Conservation (phyloP, 2,888 invertebrate genomes). For the Conops quadrifasciatus region DNA sequence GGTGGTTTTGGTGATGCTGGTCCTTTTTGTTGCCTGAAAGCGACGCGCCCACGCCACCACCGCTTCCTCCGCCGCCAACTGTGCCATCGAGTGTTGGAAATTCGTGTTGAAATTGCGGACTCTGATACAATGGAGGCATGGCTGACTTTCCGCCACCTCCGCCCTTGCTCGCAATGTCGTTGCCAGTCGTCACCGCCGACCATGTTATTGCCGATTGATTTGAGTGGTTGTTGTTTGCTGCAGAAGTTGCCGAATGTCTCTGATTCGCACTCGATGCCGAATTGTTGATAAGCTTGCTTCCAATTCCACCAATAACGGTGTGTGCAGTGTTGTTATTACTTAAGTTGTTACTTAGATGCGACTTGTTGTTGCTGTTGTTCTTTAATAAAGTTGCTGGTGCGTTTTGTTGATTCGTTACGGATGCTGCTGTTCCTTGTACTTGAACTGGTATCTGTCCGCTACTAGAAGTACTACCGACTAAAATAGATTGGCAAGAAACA, state of each 20-base stretch:
- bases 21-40: slow-evolving; percentile 62
- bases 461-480: slow-evolving; percentile 31
- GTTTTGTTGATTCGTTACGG: slow-evolving; percentile 45
- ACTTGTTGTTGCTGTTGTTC: slow-evolving; percentile 46
- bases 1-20: slow-evolving; percentile 45
- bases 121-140: slow-evolving; percentile 77
- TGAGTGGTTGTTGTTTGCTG: slow-evolving; percentile 49
- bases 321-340: slow-evolving; percentile 45
- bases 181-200: slow-evolving; percentile 70
- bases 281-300: slow-evolving; percentile 51
- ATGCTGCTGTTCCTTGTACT: slow-evolving; percentile 48
- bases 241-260: slow-evolving; percentile 45
- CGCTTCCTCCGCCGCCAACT: slow-evolving; percentile 62
- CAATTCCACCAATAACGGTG: slow-evolving; percentile 49
- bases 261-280: slow-evolving; percentile 41
- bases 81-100: slow-evolving; percentile 84
- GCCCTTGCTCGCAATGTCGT: slow-evolving; percentile 56
- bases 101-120: slow-evolving; percentile 94
- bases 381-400: slow-evolving; percentile 38
- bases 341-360: slow-evolving; percentile 44
- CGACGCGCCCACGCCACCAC: slow-evolving; percentile 57
- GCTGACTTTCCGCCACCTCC: slow-evolving; percentile 51
- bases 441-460: slow-evolving; percentile 45
- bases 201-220: slow-evolving; percentile 70
- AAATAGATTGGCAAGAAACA: background rate